These are phyloP conservation scores for Pteria penguin DNA, from an alignment of 2,888 invertebrate species.

Conservation along the genomic window DNA sequence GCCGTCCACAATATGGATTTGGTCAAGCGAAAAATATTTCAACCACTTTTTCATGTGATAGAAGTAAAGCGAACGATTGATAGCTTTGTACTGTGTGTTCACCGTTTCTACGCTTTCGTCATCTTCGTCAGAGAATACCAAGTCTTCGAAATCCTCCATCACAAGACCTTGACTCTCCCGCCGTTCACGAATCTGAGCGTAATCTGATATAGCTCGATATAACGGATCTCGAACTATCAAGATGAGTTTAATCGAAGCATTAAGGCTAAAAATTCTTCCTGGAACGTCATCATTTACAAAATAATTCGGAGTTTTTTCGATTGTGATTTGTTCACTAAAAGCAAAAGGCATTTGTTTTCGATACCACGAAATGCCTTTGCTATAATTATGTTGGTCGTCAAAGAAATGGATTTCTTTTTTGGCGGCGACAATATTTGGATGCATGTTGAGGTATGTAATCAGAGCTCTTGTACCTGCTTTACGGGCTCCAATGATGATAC, in stretches of 20 bases:
- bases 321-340: conserved; percentile 93
- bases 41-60: conserved; percentile 93
- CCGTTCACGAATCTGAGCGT: conserved; percentile 88
- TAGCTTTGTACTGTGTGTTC: conserved; percentile 77
- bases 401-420: conserved; percentile 98
- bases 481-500: conserved; percentile 80
- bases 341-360: conserved; percentile 92
- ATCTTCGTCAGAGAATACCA: conserved; percentile 71
- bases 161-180: conserved; percentile 54
- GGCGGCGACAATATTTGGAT: conserved; percentile 90
- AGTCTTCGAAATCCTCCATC: conserved; percentile 75
- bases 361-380: conserved; percentile 95
- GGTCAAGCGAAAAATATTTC: conserved; percentile 93
- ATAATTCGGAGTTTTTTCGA: conserved; percentile 98
- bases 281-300: conserved; percentile 97
- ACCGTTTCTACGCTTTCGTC: conserved; percentile 69
- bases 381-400: conserved; percentile 90
- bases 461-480: conserved; percentile 81
- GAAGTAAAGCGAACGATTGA: conserved; percentile 75
- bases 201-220: conserved; percentile 96
- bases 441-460: conserved; percentile 78
- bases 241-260: conserved; percentile 91
- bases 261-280: conserved; percentile 95
- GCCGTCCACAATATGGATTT: conserved; percentile 93
- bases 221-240: conserved; percentile 97